These are phyloP conservation scores for Amyelois transitella DNA, from an alignment of 1,140 invertebrate species.

Conservation along the genomic window DNA sequence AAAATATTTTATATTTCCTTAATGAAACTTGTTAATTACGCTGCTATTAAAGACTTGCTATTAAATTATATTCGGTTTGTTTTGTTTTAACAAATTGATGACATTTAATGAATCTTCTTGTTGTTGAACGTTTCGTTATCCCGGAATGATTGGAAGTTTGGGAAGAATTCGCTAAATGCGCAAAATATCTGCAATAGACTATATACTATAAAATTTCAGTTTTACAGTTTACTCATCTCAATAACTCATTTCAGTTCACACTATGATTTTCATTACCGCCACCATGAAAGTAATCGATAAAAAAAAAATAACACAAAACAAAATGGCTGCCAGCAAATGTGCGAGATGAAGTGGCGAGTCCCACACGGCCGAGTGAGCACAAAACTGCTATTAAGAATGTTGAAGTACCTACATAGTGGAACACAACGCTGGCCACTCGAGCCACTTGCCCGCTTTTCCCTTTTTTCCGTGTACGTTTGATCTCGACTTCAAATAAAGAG, in stretches of 20 bases:
- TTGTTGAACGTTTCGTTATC: neutral
- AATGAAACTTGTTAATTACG: neutral
- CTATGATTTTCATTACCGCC: no score
- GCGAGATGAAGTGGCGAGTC: neutral
- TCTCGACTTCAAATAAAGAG: neutral
- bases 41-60: neutral
- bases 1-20: neutral
- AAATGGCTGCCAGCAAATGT: neutral
- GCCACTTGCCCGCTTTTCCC: neutral
- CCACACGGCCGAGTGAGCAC: neutral
- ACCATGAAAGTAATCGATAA: no score
- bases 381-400: neutral
- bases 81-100: neutral
- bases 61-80: neutral
- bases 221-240: no score
- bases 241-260: no score
- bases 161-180: no score
- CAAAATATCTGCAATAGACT: no score
- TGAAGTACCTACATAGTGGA: neutral
- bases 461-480: neutral
- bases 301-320: neutral
- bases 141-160: no score
- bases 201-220: no score
- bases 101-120: no score
- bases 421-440: neutral